phyloP scores from a whole-genome alignment of 2,797 vertebrate genomes.

The Pristis pectinata region DNA sequence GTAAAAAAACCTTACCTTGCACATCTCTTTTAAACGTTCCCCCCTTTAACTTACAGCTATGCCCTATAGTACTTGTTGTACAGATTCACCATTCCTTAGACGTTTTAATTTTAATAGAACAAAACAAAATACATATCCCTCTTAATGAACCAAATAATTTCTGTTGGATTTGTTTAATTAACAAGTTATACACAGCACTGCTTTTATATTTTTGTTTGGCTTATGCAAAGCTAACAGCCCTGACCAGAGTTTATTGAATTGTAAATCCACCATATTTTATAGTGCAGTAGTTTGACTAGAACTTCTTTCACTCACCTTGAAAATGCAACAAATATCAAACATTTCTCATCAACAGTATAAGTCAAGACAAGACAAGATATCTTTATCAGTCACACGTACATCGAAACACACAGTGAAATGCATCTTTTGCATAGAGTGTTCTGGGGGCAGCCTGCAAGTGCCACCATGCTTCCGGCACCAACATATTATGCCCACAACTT shows the following conservation, averaged over 20 bases:
- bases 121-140: not conserved
- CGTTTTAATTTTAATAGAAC: not conserved
- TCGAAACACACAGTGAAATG: too few relatives aligned
- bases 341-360: not conserved
- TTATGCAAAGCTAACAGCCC: not conserved
- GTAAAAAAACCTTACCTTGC: too few relatives aligned
- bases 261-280: not conserved
- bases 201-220: not conserved
- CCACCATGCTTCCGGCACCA: too few relatives aligned
- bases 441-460: too few relatives aligned
- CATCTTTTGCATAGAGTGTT: too few relatives aligned
- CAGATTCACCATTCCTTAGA: not conserved
- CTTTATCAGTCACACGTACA: too few relatives aligned
- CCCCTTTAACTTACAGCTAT: too few relatives aligned
- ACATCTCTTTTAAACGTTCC: too few relatives aligned
- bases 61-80: not conserved
- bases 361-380: too few relatives aligned
- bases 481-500: too few relatives aligned
- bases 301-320: not conserved
- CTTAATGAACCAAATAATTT: not conserved
- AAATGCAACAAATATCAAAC: not conserved
- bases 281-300: not conserved
- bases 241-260: slow-evolving; percentile 6
- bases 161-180: not conserved
- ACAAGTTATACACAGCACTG: not conserved